Evolutionary conservation across 1,140 invertebrate genomes (phyloP), one percentile per base, ranked within the genome.

Genomic region (Drosophila arizonae): DNA sequence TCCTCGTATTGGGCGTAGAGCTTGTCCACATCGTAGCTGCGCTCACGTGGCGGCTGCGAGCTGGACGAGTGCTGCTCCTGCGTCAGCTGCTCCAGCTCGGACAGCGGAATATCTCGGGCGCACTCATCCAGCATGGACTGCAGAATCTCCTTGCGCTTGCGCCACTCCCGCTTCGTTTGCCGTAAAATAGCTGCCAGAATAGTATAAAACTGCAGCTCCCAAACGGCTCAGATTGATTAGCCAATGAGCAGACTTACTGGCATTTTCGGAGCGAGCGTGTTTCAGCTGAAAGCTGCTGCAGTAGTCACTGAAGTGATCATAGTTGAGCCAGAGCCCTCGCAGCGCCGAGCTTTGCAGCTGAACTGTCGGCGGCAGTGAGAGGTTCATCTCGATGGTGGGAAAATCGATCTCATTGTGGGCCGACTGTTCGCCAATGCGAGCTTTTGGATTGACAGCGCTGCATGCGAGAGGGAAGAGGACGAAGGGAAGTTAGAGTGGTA

Each of bases 291-390:
- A 94, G n/a, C 92, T 93, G 3, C 70, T 76, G 72, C 92, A 92
- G 9, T 91, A 89, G 61, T 93, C 92, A 66, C 92, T 93, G 17
- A 93, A 93, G 86, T 95, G 94, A 72, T 95, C 94, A 72, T 94
- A 95, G 61, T 93, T 93, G 5, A 94, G 64, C 93, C 94, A 94
- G 48, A 95, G 90, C 6, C 92, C 93, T 46, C 95, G 91, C 17
- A 95, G 81, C 0, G 94, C 94, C 30, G 93, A 93, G 33, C 92
- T 92, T 50, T 93, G 93, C 21, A 94, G 92, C 50, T 92, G 89
- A 0, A 94, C 79, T 8, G 93, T 92, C 11, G 91, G 65, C 0
- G 95, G 95, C 72, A 95, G 91, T 8, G 93, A 92, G 2, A 95
- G 85, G 4, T 91, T 90, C 61, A 95, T 81, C 10, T 93, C 91